Conservation (phyloP, 2,888 invertebrate genomes). For the Drosophila algonquin region DNA sequence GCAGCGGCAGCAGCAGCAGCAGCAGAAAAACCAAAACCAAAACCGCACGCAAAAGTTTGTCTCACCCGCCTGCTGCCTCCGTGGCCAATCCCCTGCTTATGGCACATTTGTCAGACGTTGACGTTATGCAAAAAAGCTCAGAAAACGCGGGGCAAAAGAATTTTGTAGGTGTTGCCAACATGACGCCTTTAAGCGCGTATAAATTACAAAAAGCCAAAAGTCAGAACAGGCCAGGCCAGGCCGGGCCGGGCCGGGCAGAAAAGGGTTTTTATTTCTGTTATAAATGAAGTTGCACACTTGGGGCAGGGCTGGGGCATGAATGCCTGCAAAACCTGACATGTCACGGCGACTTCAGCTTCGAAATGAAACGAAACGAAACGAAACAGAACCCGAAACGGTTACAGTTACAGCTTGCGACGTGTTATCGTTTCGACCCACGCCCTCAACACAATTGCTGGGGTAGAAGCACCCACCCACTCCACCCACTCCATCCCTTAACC, state of each 20-base stretch:
- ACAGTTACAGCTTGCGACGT: constrained; percentile 42
- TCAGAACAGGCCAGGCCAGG: constrained; percentile 43
- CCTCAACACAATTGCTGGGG: constrained; percentile 16
- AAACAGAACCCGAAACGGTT: constrained; percentile 46
- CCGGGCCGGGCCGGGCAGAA: constrained; percentile 11
- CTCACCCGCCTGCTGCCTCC: not conserved
- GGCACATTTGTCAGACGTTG: constrained; percentile 80
- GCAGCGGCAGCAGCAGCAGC: constrained; percentile 1
- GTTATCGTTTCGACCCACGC: constrained; percentile 66
- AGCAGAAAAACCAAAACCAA: constrained; percentile 57
- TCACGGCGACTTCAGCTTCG: constrained; percentile 56
- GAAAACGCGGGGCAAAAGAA: constrained; percentile 46
- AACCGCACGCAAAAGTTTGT: constrained; percentile 72
- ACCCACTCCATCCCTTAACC: not conserved
- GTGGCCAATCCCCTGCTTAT: constrained; percentile 65
- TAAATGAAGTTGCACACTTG: constrained; percentile 72
- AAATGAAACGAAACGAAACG: constrained; percentile 32
- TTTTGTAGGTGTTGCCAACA: constrained; percentile 77
- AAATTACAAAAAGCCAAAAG: constrained; percentile 75
- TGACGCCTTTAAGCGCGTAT: constrained; percentile 77
- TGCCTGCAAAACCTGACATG: constrained; percentile 67
- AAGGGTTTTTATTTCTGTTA: constrained; percentile 57
- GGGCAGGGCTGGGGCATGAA: not conserved
- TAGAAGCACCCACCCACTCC: constrained; percentile 9
- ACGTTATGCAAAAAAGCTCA: constrained; percentile 68